These are phyloP conservation scores for Griposia aprilina DNA, from an alignment of 2,888 invertebrate species.

Conservation along the genomic window DNA sequence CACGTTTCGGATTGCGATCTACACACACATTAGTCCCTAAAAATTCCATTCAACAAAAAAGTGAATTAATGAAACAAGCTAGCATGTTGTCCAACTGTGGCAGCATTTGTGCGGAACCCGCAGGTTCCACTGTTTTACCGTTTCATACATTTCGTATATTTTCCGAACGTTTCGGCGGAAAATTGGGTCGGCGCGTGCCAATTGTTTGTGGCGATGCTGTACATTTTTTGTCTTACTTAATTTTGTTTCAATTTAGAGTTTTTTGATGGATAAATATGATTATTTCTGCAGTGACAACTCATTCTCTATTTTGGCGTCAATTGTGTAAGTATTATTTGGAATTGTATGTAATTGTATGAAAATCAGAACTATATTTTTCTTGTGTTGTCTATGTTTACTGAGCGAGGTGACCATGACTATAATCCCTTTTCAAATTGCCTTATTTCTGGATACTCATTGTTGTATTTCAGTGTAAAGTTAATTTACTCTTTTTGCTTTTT, in stretches of 20 bases:
- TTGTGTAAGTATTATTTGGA: too few species aligned
- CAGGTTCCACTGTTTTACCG: background rate
- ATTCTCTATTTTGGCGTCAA: background rate
- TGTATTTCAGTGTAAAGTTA: background rate
- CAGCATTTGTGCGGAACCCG: conserved; percentile 23
- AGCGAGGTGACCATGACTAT: background rate
- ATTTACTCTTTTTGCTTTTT: background rate
- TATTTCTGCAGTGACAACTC: background rate
- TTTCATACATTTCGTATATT: conserved; percentile 46
- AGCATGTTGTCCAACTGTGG: conserved; percentile 29
- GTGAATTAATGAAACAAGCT: conserved; percentile 56
- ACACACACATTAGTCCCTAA: background rate
- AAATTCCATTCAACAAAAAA: conserved; percentile 50
- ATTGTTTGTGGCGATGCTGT: conserved; percentile 40
- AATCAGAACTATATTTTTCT: background rate
- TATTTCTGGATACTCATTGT: background rate
- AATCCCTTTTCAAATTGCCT: background rate
- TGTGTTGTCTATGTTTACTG: background rate
- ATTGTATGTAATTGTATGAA: too few species aligned
- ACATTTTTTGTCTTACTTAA: conserved; percentile 41
- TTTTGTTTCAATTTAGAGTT: conserved; percentile 42
- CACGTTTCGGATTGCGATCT: background rate
- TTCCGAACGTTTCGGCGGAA: conserved; percentile 12
- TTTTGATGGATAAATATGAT: background rate
- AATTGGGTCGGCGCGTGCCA: conserved; percentile 53